Percentiles rank a stretch among this genome's conserved stretches.
These are phyloP conservation scores for Centropus unirufus DNA, from an alignment of 2,113 vertebrate genomes.

Conservation along the genomic window DNA sequence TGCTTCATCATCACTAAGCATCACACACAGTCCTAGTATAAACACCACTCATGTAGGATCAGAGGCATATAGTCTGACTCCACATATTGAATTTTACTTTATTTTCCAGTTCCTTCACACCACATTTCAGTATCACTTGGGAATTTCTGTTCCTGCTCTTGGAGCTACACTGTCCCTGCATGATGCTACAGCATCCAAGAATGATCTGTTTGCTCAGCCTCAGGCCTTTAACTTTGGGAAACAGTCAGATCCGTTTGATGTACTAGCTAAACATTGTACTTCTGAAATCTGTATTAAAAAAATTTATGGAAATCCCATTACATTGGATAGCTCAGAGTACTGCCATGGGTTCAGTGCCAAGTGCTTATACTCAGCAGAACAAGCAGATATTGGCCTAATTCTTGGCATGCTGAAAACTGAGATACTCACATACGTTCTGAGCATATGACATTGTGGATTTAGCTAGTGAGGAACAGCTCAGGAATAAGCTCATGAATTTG, in stretches of 20 bases:
- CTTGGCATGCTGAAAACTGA: background rate
- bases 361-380: background rate
- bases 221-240: background rate
- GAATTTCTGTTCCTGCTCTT: background rate
- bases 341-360: background rate
- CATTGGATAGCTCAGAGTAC: background rate
- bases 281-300: constrained; percentile 16
- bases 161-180: background rate
- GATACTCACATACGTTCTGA: background rate
- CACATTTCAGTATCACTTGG: background rate
- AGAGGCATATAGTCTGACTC: background rate
- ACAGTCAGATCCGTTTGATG: constrained; percentile 26
- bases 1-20: background rate
- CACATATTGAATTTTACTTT: background rate
- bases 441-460: background rate
- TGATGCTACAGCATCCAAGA: background rate
- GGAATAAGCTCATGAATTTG: background rate
- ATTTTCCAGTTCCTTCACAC: background rate
- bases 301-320: constrained; percentile 20
- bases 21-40: background rate
- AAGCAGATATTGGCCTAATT: background rate
- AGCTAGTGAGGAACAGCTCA: background rate
- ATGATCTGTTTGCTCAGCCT: constrained; percentile 4
- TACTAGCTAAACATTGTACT: background rate
- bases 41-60: background rate